Evolutionary conservation across 2,888 invertebrate species (phyloP).

Genomic region (Linnaemya vulpina): DNA sequence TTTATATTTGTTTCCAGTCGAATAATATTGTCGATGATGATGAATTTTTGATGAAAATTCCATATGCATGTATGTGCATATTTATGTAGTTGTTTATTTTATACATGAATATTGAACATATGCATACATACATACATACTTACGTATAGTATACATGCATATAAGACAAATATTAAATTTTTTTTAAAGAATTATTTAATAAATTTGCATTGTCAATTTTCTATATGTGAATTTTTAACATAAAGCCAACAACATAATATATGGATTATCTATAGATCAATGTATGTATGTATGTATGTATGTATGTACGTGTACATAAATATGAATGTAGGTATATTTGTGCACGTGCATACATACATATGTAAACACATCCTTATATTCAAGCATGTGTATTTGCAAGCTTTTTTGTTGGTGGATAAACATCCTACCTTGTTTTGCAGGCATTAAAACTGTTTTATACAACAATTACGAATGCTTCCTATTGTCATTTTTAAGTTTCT

Average conservation of each 20-base stretch:
- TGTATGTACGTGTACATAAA: background rate
- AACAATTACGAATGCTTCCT: background rate
- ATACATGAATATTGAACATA: too few relatives aligned
- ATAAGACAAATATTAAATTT: conserved; percentile 37
- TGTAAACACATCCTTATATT: background rate
- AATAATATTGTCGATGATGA: conserved; percentile 52
- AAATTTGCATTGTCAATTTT: conserved; percentile 54
- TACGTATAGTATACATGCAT: background rate
- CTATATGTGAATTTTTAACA: conserved; percentile 33
- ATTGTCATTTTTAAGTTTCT: background rate
- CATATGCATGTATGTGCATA: background rate
- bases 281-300: background rate
- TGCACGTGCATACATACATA: background rate
- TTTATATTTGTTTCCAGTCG: conserved; percentile 27
- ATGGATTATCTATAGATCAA: background rate
- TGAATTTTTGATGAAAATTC: conserved; percentile 64
- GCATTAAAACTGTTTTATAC: background rate
- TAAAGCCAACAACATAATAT: conserved; percentile 7
- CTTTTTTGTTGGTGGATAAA: background rate
- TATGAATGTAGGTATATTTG: background rate
- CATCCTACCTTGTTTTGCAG: background rate
- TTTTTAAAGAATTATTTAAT: conserved; percentile 42
- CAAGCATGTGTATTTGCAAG: background rate
- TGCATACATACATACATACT: background rate
- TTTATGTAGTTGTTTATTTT: background rate